Base-by-base conservation (phyloP, 2,113 vertebrate species). In the Neolamprologus longior region DNA sequence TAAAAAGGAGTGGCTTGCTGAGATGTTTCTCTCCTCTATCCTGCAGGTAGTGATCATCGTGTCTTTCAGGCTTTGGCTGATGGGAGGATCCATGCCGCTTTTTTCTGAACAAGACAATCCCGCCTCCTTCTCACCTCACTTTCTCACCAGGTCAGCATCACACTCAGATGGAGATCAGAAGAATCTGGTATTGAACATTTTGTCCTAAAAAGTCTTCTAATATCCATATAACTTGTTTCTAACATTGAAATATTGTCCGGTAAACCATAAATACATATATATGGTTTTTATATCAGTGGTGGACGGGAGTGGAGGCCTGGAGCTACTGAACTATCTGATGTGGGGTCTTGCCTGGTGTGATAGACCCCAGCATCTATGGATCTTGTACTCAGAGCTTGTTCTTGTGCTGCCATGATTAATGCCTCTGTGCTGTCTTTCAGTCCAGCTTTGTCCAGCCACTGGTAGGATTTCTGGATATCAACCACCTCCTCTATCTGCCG, bases 21-120 rank as follows among this genome's bases (percentile, higher is more conserved):
- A 9, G 5, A 2, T 31, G 21, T 12, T 24, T 80, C 17, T 10
- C 7, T 33, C 47, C 66, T 92, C 6, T 89, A 81, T 88, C 87
- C 87, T 83, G 9, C 90, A 99, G 99, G 98, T 98, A 91, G 89
- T 94, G 68, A 78, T 98, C 2, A 94, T 98, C 94, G 93, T 99
- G 94, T 98, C 96, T 45, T 96, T 98, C 92, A 96, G 99, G 54
- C 94, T 99, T 88, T 98, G 98, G 97, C 96, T 99, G 82, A 99
- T 99, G 99, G 99, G 98, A 86, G 98, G 98, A 35, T 98, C 98
- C 81, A 98, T 99, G 98, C 99, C 99, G 1, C 97, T 98, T 82
- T 99, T 99, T 91, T 99, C 98, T 1, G 98, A 99, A 90, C 99
- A 99, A 93, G 99, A 99, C 96, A 99, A 99, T 90, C 99, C 99